A percentile compares a stretch with the other conserved stretches of the same genome.
These are phyloP conservation scores for Nematolebias whitei DNA, from an alignment of 2,113 vertebrate genomes.

Conservation along the genomic window DNA sequence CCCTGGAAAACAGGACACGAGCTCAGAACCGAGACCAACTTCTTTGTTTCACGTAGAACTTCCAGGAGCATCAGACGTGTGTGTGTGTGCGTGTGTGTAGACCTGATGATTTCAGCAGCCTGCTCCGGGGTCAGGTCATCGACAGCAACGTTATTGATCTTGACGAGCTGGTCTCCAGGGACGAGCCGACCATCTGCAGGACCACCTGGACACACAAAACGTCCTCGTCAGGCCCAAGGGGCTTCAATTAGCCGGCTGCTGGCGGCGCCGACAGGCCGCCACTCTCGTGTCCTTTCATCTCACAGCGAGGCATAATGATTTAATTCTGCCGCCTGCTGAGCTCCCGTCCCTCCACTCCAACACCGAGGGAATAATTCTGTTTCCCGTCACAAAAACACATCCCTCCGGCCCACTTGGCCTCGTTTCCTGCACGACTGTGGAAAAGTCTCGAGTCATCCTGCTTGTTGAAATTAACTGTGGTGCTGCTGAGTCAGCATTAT, in stretches of 20 bases:
- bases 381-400: too few relatives aligned
- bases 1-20: conserved; percentile 73
- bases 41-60: not conserved
- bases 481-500: too few relatives aligned
- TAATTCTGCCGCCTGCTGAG: not conserved
- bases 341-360: too few relatives aligned
- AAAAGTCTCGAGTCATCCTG: too few relatives aligned
- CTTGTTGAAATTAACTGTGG: too few relatives aligned
- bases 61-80: not conserved
- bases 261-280: too few relatives aligned
- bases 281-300: conserved; percentile 61
- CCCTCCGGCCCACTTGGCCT: too few relatives aligned
- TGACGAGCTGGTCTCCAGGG: conserved; percentile 89
- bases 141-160: conserved; percentile 84
- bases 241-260: conserved; percentile 15
- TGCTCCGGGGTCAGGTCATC: conserved; percentile 85
- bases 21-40: not conserved
- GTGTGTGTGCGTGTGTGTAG: conserved; percentile 7
- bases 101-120: conserved; percentile 91
- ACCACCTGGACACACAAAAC: conserved; percentile 82
- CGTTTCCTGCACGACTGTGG: too few relatives aligned
- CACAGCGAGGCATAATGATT: conserved; percentile 16
- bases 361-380: not conserved
- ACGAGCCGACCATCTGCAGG: conserved; percentile 91
- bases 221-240: conserved; percentile 41